phyloP scores from a whole-genome alignment of 2,113 vertebrate species.

The Leptosomus discolor region DNA sequence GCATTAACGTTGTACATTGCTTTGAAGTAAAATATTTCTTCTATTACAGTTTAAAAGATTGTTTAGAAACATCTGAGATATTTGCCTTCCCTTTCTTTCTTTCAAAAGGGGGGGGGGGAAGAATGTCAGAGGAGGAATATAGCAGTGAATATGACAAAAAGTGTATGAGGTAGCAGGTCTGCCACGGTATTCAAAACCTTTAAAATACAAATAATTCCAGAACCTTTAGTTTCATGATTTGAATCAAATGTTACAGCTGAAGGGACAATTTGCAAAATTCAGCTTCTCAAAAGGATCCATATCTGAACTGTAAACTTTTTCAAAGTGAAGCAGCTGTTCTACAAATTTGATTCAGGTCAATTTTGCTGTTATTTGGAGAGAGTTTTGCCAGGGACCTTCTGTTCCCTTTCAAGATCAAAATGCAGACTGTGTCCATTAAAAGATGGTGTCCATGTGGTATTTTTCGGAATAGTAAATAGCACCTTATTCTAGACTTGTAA shows the following conservation, averaged over 20 bases:
- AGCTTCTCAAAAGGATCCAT: neutral
- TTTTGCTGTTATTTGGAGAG: neutral
- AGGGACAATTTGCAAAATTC: neutral
- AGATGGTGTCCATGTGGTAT: neutral
- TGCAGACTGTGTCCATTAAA: neutral
- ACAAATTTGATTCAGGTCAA: neutral
- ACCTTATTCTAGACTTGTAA: neutral
- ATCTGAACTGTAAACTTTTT: neutral
- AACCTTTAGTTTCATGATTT: neutral
- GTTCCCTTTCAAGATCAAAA: neutral
- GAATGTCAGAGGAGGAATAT: neutral
- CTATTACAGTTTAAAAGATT: neutral
- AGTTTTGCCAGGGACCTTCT: neutral
- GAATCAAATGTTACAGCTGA: neutral
- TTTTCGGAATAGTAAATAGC: neutral
- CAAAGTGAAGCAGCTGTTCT: neutral
- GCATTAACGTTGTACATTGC: accelerated
- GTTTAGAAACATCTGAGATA: neutral
- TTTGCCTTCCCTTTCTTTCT: neutral
- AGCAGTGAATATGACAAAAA: neutral
- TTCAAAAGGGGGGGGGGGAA: too few relatives aligned
- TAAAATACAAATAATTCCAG: neutral
- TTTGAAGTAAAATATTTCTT: neutral
- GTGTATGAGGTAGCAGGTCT: neutral
- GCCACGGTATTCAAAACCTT: neutral